A percentile compares a stretch with the other conserved stretches of the same genome.
These are phyloP conservation scores for Austrolebias charrua DNA, from an alignment of 2,797 vertebrate genomes.

Conservation along the genomic window DNA sequence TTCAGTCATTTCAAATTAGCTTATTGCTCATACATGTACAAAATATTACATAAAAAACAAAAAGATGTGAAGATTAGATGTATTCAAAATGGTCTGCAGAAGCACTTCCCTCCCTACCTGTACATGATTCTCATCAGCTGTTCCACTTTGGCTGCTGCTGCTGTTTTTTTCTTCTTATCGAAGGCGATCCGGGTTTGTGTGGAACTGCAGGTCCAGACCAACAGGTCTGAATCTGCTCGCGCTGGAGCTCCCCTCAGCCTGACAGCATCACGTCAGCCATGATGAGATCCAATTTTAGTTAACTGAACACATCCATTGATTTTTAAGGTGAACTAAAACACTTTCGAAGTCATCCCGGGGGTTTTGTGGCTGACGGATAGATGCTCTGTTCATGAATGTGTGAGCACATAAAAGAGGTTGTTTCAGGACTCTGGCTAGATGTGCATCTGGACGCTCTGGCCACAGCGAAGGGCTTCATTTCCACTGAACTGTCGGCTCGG, in stretches of 20 bases:
- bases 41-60: too few species aligned
- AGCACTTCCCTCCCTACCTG: neutral
- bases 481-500: constrained; percentile 66
- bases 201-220: constrained; percentile 22
- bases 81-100: constrained; percentile 1
- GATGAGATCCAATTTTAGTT: neutral
- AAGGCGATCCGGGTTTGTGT: constrained; percentile 10
- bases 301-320: constrained; percentile 2
- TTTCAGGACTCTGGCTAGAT: constrained; percentile 54
- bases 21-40: too few species aligned
- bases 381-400: constrained; percentile 11
- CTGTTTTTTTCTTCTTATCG: constrained; percentile 14
- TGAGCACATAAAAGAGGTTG: constrained; percentile 50
- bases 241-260: constrained; percentile 6
- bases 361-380: constrained; percentile 2
- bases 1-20: too few species aligned
- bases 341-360: constrained; percentile 1
- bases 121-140: constrained; percentile 2
- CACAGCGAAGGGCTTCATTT: constrained; percentile 52
- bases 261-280: constrained; percentile 14
- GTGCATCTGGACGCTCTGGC: constrained; percentile 58
- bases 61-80: too few species aligned
- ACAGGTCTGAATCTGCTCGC: constrained; percentile 17
- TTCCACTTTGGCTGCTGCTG: constrained; percentile 3
- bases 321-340: neutral